Base-by-base conservation (phyloP, 2,797 vertebrate species). In the Mus caroli region DNA sequence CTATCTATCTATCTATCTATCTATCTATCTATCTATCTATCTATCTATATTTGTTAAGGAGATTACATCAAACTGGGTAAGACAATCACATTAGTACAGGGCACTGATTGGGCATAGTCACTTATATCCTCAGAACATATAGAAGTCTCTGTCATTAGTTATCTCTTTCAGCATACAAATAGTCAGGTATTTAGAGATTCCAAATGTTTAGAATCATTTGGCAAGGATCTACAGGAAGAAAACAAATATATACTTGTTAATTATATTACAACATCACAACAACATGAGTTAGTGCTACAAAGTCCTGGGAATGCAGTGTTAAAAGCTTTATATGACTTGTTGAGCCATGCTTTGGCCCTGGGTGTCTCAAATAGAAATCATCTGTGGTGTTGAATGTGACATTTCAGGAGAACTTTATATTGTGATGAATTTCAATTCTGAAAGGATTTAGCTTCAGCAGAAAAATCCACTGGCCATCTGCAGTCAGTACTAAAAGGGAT, bases 401-500 rank as follows among this genome's bases (percentile, higher is more conserved):
- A 92, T 94, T 88, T 88, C 77, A 83, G 54, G 71, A 84, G 77
- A 93, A 92, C 80, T 93, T 95, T 4, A 82, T 95, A 43, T 90
- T 94, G 62, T 69, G 43, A 46, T 95, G 67, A 94, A 78, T 94
- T 96, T 96, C 85, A 88, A 1, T 77, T 79, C 34, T 64, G 64
- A 58, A 92, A 87, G 64, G 34, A 64, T 93, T 94, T 56, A 71
- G 85, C 84, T 93, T 96, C 91, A 82, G 77, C 50, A 90, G 77
- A 90, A 92, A 95, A 93, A 52, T 92, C 91, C 76, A 97, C 91
- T 96, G 79, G 46, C 76, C 67, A 46, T 94, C 40, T 79, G 50
- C 13, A 92, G 87, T 86, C 31, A 87, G 31, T 78, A 85, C 37
- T 93, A 56, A 93, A 95, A 95, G 46, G 54, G 79, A 91, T 96